Percentiles rank a stretch among this genome's conserved stretches.
Evolutionary conservation across 2,888 invertebrate genomes (phyloP).

Genomic region (Meiosimyza decipiens): DNA sequence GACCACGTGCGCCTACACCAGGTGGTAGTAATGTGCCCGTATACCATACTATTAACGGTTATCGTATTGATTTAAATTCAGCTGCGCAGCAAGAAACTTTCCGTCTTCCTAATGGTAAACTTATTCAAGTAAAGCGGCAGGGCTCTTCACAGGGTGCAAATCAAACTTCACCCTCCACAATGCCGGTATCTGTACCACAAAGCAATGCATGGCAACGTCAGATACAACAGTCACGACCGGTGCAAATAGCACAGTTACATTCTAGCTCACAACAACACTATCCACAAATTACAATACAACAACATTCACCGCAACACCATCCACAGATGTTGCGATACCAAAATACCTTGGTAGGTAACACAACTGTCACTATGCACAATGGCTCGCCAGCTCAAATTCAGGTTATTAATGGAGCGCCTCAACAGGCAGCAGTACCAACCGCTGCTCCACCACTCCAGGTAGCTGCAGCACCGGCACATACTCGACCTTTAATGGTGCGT

Average conservation of each 20-base stretch:
- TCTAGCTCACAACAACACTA: constrained; percentile 22
- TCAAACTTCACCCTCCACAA: constrained; percentile 31
- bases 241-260: constrained; percentile 46
- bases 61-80: constrained; percentile 66
- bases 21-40: constrained; percentile 57
- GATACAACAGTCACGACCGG: constrained; percentile 41
- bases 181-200: constrained; percentile 37
- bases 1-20: constrained; percentile 49
- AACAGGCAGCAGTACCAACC: constrained; percentile 29
- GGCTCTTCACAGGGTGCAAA: constrained; percentile 44
- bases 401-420: constrained; percentile 44
- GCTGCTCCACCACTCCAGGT: constrained; percentile 22
- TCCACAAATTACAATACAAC: constrained; percentile 46
- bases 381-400: constrained; percentile 44
- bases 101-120: constrained; percentile 65
- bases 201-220: constrained; percentile 34
- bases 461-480: constrained; percentile 24
- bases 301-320: constrained; percentile 44
- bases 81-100: constrained; percentile 66
- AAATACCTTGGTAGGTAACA: constrained; percentile 31
- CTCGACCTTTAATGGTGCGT: constrained; percentile 54
- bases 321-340: constrained; percentile 48
- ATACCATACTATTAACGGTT: constrained; percentile 66
- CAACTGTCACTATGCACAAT: constrained; percentile 40
- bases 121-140: constrained; percentile 66